Percentiles rank a stretch among this genome's conserved stretches.
Conservation (phyloP, 2,113 vertebrate species). For the Ursus arctos region DNA sequence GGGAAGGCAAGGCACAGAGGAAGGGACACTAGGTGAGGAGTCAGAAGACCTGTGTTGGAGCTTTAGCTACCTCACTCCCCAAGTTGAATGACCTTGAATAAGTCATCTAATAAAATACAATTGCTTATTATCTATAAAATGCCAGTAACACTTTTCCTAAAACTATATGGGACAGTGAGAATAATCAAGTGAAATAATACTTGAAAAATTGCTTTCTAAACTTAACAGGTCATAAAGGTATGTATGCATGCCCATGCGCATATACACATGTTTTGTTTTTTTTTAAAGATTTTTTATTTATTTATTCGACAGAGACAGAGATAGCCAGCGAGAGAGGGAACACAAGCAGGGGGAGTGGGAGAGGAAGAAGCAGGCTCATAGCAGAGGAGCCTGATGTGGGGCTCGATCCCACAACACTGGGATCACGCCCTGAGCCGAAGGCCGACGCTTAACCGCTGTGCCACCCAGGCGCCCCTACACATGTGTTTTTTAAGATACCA, state of each 20-base stretch:
- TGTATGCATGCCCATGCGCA: not conserved
- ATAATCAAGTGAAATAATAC: not conserved
- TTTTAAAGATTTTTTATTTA: too few relatives aligned
- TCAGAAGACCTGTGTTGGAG: not conserved
- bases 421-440: too few relatives aligned
- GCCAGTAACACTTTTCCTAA: not conserved
- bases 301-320: too few relatives aligned
- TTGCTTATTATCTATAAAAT: not conserved
- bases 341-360: too few relatives aligned
- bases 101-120: not conserved
- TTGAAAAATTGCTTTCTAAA: constrained; percentile 39
- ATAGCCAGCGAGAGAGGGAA: too few relatives aligned
- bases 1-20: not conserved
- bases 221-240: not conserved
- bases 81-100: not conserved
- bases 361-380: too few relatives aligned
- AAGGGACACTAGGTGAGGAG: not conserved
- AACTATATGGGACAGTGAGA: not conserved
- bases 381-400: too few relatives aligned
- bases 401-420: too few relatives aligned
- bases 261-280: accelerated
- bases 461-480: too few relatives aligned
- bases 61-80: not conserved
- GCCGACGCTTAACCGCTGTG: too few relatives aligned
- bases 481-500: not conserved